Evolutionary conservation across 2,113 vertebrate species (phyloP).

Genomic region (Myodes glareolus): DNA sequence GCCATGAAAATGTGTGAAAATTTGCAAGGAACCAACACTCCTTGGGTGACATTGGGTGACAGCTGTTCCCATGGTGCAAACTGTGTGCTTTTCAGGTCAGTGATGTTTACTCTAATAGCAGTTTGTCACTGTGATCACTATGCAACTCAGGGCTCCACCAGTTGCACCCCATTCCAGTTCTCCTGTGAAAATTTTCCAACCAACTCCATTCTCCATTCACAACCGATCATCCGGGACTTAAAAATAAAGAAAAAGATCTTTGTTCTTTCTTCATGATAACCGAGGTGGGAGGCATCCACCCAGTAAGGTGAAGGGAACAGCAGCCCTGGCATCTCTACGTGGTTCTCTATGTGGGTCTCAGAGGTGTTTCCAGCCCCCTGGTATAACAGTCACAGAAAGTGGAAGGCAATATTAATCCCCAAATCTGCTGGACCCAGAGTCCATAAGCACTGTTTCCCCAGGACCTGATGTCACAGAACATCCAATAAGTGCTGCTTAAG

Average conservation of each 20-base stretch:
- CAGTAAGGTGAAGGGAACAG: background rate
- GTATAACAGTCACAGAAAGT: background rate
- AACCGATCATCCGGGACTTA: background rate
- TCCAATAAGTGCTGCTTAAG: background rate
- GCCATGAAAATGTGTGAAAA: background rate
- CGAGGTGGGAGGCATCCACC: background rate
- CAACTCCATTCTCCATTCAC: background rate
- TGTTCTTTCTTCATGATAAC: background rate
- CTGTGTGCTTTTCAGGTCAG: background rate
- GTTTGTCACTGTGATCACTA: background rate
- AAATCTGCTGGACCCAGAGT: background rate
- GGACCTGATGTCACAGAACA: background rate
- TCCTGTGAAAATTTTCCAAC: background rate
- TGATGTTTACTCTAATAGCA: background rate
- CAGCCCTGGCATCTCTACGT: accelerated
- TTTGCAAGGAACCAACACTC: background rate
- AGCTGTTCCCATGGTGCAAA: background rate
- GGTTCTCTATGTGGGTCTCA: background rate
- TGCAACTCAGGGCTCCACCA: background rate
- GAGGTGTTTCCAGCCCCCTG: background rate
- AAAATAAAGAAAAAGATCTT: background rate
- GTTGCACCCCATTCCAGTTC: background rate
- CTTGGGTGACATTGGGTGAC: background rate
- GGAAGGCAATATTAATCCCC: background rate
- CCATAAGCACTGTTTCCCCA: background rate